Evolutionary conservation across 2,888 invertebrate genomes (phyloP).

Genomic region (Sesia bembeciformis): DNA sequence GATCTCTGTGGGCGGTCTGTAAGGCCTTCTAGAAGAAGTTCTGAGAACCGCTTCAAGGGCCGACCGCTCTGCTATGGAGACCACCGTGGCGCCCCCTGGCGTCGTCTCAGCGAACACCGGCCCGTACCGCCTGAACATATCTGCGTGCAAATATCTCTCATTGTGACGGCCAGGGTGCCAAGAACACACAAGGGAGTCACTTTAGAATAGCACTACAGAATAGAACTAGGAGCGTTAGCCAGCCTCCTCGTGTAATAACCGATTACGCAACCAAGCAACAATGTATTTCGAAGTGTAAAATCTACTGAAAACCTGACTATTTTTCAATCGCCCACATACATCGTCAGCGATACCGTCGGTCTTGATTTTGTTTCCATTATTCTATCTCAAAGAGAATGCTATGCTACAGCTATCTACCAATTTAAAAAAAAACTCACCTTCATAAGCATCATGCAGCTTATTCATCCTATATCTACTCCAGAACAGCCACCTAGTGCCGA

Average conservation of each 20-base stretch:
- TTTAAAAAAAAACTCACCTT: slow-evolving; percentile 68
- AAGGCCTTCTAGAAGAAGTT: slow-evolving; percentile 82
- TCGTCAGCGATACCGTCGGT: neutral
- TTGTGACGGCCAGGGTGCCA: slow-evolving; percentile 36
- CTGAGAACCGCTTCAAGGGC: slow-evolving; percentile 86
- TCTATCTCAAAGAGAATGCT: neutral
- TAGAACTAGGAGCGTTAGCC: too few relatives aligned
- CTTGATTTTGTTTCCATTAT: too few relatives aligned
- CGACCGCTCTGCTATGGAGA: slow-evolving; percentile 80
- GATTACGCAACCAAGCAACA: too few relatives aligned
- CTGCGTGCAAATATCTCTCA: slow-evolving; percentile 60
- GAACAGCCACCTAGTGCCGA: slow-evolving; percentile 89
- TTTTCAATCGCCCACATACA: slow-evolving; percentile 1
- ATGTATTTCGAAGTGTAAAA: too few relatives aligned
- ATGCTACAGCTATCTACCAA: neutral
- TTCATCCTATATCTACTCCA: slow-evolving; percentile 80
- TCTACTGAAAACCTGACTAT: too few relatives aligned
- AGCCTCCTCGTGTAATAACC: too few relatives aligned
- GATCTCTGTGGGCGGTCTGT: slow-evolving; percentile 88
- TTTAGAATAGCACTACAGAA: too few relatives aligned
- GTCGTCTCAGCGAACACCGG: slow-evolving; percentile 85
- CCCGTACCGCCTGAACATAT: slow-evolving; percentile 83
- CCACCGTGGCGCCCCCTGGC: slow-evolving; percentile 80
- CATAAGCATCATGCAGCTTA: slow-evolving; percentile 85
- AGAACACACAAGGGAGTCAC: too few relatives aligned